A percentile compares a stretch with the other conserved stretches of the same genome.
phyloP scores from a whole-genome alignment of 2,888 invertebrate species.

The Theretra japonica region DNA sequence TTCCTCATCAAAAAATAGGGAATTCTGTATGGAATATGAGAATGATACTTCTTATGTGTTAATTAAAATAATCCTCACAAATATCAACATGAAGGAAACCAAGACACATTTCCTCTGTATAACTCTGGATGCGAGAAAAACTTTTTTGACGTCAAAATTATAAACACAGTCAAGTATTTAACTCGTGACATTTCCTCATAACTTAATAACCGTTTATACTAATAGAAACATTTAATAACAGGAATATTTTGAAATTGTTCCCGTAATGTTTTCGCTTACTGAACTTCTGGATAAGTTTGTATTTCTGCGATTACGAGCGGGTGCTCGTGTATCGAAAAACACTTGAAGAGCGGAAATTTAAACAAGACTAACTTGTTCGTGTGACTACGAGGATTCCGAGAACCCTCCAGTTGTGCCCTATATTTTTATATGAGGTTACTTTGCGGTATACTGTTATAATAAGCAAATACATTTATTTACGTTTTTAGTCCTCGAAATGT shows the following conservation, averaged over 20 bases:
- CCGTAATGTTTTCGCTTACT: not conserved
- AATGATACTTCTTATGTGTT: no score
- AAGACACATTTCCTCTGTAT: no score
- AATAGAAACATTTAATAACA: not conserved
- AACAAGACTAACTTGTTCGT: conserved; percentile 12
- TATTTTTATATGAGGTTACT: not conserved
- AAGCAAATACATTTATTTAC: no score
- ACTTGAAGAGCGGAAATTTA: conserved; percentile 31
- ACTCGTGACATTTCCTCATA: not conserved
- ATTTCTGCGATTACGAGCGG: conserved; percentile 32
- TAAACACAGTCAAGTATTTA: not conserved
- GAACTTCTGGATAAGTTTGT: conserved; percentile 12
- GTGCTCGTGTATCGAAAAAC: conserved; percentile 15
- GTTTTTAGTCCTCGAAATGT: no score
- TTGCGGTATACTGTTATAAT: not conserved
- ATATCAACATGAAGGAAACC: no score
- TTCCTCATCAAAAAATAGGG: no score
- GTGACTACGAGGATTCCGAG: conserved; percentile 8
- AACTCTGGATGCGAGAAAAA: no score
- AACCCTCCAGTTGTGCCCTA: not conserved
- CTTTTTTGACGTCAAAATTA: no score
- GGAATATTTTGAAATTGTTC: not conserved
- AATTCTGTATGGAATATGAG: no score
- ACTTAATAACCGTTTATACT: not conserved
- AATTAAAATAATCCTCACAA: no score